Evolutionary conservation across 2,888 invertebrate species (phyloP), one percentile per base, ranked within the genome.

Genomic region (Agrochola circellaris): DNA sequence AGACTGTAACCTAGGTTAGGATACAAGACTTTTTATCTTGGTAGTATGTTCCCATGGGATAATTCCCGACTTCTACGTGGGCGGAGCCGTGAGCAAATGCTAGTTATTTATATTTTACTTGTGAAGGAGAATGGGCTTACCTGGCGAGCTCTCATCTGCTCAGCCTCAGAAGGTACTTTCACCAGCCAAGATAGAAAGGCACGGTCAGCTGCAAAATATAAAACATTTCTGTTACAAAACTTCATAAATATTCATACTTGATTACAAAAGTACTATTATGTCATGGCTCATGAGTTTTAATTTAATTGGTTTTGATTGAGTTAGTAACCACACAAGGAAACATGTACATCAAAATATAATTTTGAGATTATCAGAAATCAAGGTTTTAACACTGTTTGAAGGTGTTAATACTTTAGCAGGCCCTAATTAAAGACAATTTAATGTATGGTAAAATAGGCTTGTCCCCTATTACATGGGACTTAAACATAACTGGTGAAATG

Each of bases 141-240:
- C 96, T 99, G 99, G 2, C 99, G 97, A 0, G 99, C 99, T 87
- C 99, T 97, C 90, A 99, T 96, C 95, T 99, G 99, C 91, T 99
- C 99, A 90, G 99, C 98, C 92, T 99, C 99, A 0, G 98, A 98
- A 26, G 99, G 99, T n/a, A 99, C 98, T 94, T 99, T 99, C 1
- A 99, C 99, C 73, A 99, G 96, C 99, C 99, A 99, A 0, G 99
- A 98, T 65, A 99, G 96, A 93, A 99, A 99, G 89, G 99, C 99
- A 20, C 99, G 98, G 95, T 99, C 99, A 86, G 99, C 98, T 93
- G 80, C 68, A 75, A 86, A 56, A 60, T 42, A 58, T 62, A 71
- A 45, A 64, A 68, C 8, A 26, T 38, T 51, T 34, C 15, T 26
- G 42, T 67, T 51, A 54, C 2, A 72, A 68, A 65, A 51, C 15